These are phyloP conservation scores for Illadopsis cleaveri DNA, from an alignment of 2,113 vertebrate species.

Conservation along the genomic window DNA sequence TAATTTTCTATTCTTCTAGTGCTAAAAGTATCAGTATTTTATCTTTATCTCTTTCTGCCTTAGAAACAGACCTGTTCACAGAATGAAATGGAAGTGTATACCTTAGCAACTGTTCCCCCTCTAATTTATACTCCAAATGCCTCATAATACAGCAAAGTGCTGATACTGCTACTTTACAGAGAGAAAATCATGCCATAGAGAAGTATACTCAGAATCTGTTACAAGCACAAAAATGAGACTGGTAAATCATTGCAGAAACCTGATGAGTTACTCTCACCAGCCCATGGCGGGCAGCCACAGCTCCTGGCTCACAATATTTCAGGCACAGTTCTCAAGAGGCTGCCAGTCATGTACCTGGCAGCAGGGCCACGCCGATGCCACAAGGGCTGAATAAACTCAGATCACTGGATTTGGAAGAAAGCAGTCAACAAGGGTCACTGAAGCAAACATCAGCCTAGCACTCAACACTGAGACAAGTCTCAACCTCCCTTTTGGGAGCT, in stretches of 20 bases:
- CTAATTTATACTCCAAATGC: conserved; percentile 10
- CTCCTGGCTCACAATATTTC: background rate
- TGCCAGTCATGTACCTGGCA: background rate
- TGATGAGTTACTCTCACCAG: background rate
- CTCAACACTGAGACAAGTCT: background rate
- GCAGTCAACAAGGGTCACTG: background rate
- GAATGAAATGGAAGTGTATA: background rate
- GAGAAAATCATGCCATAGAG: background rate
- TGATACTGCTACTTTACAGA: background rate
- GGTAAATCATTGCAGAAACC: background rate
- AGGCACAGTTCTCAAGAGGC: background rate
- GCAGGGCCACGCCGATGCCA: background rate
- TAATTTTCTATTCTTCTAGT: background rate
- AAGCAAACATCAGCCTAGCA: background rate
- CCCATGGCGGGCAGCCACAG: background rate
- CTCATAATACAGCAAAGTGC: background rate
- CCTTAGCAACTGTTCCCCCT: background rate
- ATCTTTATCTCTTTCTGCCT: background rate
- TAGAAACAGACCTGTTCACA: background rate
- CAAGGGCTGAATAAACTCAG: background rate
- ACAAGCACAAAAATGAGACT: background rate
- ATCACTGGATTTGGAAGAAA: background rate
- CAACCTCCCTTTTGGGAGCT: background rate
- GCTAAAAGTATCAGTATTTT: background rate
- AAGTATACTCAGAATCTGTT: background rate